Conservation (phyloP, 2,888 invertebrate species). For the Alentia gelatinosa region DNA sequence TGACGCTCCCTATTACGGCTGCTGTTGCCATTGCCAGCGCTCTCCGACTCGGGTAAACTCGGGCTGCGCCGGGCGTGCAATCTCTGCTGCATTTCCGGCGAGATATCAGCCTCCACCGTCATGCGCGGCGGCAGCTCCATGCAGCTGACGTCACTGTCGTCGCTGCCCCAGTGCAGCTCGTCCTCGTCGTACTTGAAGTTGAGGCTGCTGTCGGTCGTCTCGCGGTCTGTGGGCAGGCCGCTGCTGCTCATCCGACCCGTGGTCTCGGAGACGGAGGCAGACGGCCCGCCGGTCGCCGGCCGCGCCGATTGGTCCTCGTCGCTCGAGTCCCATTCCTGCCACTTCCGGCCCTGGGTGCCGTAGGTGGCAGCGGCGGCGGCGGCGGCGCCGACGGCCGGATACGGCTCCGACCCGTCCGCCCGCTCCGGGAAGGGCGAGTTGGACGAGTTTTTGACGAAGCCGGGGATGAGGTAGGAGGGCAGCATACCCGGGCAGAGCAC, state of each 20-base stretch:
- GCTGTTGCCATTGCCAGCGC: not conserved
- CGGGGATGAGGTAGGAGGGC: constrained; percentile 53
- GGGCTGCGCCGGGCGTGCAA: not conserved
- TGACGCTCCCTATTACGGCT: not conserved
- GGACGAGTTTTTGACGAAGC: constrained; percentile 32
- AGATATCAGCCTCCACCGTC: constrained; percentile 13
- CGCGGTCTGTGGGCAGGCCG: not conserved
- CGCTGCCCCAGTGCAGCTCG: constrained; percentile 41
- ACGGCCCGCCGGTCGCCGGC: not conserved
- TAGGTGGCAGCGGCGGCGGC: not conserved
- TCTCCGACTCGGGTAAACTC: not conserved
- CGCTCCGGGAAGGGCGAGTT: constrained; percentile 31
- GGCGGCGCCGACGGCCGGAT: not conserved
- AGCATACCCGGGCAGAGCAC: constrained; percentile 59
- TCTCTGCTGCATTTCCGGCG: not conserved
- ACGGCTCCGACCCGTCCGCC: not conserved
- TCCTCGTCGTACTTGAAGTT: not conserved
- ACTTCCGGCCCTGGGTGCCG: not conserved
- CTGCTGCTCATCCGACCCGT: constrained; percentile 27
- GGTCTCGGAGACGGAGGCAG: not conserved
- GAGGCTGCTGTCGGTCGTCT: not conserved
- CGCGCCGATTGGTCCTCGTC: not conserved
- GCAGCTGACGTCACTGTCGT: constrained; percentile 51
- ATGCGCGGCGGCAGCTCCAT: constrained; percentile 13
- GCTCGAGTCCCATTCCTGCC: constrained; percentile 42